A percentile compares a stretch with the other conserved stretches of the same genome.
Conservation (phyloP, 1,140 invertebrate genomes). For the Drosophila guanche region DNA sequence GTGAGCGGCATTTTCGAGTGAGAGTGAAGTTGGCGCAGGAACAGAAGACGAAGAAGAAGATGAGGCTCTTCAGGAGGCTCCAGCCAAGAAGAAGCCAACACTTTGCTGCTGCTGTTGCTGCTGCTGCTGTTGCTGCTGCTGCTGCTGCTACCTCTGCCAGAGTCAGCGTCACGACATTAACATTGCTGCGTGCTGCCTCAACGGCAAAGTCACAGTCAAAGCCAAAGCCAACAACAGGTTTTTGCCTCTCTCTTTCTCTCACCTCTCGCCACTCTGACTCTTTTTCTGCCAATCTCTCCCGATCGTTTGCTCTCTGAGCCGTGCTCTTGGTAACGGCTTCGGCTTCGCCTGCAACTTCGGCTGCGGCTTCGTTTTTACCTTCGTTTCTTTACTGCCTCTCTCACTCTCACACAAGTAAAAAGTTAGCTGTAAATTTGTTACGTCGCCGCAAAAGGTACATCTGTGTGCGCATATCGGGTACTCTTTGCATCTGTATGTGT, state of each 20-base stretch:
- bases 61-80: slow-evolving; percentile 36
- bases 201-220: slow-evolving; percentile 78
- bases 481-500: too few relatives aligned
- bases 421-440: slow-evolving; percentile 83
- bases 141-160: slow-evolving; percentile 11
- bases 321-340: slow-evolving; percentile 13
- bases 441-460: slow-evolving; percentile 48
- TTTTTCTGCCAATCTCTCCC: slow-evolving; percentile 21
- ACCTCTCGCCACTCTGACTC: slow-evolving; percentile 2
- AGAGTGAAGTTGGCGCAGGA: slow-evolving; percentile 83
- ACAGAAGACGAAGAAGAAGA: slow-evolving; percentile 39
- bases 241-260: slow-evolving; percentile 15
- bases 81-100: slow-evolving; percentile 7
- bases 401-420: slow-evolving; percentile 62
- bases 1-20: slow-evolving; percentile 77
- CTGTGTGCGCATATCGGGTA: not conserved
- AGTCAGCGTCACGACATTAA: slow-evolving; percentile 48
- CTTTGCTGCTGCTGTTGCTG: slow-evolving; percentile 1
- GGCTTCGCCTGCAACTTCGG: slow-evolving; percentile 11
- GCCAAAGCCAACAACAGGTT: slow-evolving; percentile 72
- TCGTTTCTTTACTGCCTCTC: slow-evolving; percentile 24
- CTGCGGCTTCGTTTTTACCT: slow-evolving; percentile 5
- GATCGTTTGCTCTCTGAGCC: slow-evolving; percentile 11
- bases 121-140: slow-evolving; percentile 7
- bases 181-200: slow-evolving; percentile 42